Evolutionary conservation across 2,888 invertebrate species (phyloP).

Genomic region (Bellardia pandia): DNA sequence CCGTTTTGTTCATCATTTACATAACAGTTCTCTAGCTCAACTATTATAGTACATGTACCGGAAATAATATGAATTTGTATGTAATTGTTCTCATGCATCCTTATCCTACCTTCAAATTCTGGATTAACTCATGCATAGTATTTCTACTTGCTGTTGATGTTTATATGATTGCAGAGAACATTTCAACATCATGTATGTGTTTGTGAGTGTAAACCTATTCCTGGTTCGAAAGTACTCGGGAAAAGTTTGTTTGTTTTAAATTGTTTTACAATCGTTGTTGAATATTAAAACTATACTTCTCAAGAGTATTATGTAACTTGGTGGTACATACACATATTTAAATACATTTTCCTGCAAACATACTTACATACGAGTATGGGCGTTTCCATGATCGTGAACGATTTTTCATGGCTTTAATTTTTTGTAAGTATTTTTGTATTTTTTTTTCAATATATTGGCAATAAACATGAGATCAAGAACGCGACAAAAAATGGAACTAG

Average conservation of each 20-base stretch:
- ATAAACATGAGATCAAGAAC: not conserved
- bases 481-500: too few relatives aligned
- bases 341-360: too few relatives aligned
- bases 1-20: not conserved
- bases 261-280: slow-evolving; percentile 66
- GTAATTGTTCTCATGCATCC: slow-evolving; percentile 57
- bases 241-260: slow-evolving; percentile 67
- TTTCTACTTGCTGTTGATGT: slow-evolving; percentile 3
- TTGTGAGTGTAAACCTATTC: not conserved
- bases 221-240: slow-evolving; percentile 26
- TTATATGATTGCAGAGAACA: too few relatives aligned
- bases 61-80: slow-evolving; percentile 52
- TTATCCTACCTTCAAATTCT: slow-evolving; percentile 52
- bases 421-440: too few relatives aligned
- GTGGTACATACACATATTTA: too few relatives aligned
- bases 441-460: too few relatives aligned
- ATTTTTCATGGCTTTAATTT: too few relatives aligned
- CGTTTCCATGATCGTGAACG: too few relatives aligned
- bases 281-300: slow-evolving; percentile 62
- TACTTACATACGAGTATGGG: too few relatives aligned
- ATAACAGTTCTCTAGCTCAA: slow-evolving; percentile 10
- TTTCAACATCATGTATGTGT: too few relatives aligned
- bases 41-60: slow-evolving; percentile 39
- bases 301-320: slow-evolving; percentile 49
- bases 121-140: slow-evolving; percentile 64